Percentiles rank a stretch among this genome's conserved stretches.
Evolutionary conservation across 2,888 invertebrate species (phyloP).

Genomic region (Alcis repandata): DNA sequence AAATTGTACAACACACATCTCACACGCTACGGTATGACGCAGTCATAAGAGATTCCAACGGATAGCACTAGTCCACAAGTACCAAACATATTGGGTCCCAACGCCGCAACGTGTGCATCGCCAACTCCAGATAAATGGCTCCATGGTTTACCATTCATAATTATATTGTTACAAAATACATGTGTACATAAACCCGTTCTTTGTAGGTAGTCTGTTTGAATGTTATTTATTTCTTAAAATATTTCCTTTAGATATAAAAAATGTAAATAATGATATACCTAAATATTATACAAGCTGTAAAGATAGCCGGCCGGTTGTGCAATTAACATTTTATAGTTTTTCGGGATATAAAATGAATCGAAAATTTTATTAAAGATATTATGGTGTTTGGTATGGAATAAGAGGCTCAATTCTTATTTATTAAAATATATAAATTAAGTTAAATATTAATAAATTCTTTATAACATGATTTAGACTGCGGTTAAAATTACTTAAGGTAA

Average conservation of each 20-base stretch:
- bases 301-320: slow-evolving; percentile 83
- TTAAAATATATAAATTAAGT: slow-evolving; percentile 6
- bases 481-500: neutral
- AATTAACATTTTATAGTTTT: slow-evolving; percentile 70
- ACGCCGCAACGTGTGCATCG: too few species aligned
- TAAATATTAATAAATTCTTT: neutral
- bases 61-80: too few species aligned
- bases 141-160: too few species aligned
- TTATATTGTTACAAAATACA: neutral
- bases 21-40: too few species aligned
- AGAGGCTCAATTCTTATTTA: slow-evolving; percentile 30
- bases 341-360: slow-evolving; percentile 55
- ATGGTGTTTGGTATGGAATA: slow-evolving; percentile 67
- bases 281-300: slow-evolving; percentile 62
- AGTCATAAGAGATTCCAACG: too few species aligned
- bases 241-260: slow-evolving; percentile 32
- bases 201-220: neutral
- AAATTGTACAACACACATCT: too few species aligned
- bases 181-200: too few species aligned
- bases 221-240: neutral
- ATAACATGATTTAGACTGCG: neutral
- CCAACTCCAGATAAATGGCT: too few species aligned
- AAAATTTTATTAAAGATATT: slow-evolving; percentile 50
- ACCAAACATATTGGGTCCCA: too few species aligned
- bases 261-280: slow-evolving; percentile 58